These are phyloP conservation scores for Moxostoma hubbsi DNA, from an alignment of 2,797 vertebrate species.

Conservation along the genomic window DNA sequence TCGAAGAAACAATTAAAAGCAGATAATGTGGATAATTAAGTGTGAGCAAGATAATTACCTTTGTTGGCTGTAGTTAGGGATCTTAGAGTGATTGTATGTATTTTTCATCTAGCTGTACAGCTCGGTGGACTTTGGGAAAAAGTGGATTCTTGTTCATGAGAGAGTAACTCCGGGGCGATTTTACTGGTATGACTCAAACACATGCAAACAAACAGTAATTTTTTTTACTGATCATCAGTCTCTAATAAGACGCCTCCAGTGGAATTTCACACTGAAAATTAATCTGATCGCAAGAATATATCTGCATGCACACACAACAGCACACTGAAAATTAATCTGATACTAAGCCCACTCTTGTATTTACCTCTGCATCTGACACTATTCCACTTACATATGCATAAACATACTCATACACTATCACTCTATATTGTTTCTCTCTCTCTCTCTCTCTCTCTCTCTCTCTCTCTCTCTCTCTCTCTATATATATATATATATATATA, in stretches of 20 bases:
- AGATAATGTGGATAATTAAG: constrained; percentile 46
- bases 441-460: constrained; percentile 16
- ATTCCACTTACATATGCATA: constrained; percentile 7
- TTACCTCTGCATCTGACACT: constrained; percentile 18
- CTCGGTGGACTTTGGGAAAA: constrained; percentile 93
- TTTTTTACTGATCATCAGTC: constrained; percentile 39
- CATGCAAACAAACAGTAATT: constrained; percentile 20
- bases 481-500: constrained; percentile 19
- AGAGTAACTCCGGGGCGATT: constrained; percentile 93
- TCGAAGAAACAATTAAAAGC: constrained; percentile 42
- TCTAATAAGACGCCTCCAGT: constrained; percentile 37
- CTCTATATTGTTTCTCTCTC: not conserved
- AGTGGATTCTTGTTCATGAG: constrained; percentile 93
- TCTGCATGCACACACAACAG: constrained; percentile 55
- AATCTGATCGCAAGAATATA: constrained; percentile 44
- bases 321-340: constrained; percentile 36
- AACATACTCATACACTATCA: not conserved
- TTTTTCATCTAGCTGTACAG: constrained; percentile 85
- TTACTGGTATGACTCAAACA: constrained; percentile 86
- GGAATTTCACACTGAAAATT: constrained; percentile 48
- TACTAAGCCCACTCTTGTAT: constrained; percentile 36
- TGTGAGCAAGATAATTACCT: constrained; percentile 37
- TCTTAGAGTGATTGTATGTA: constrained; percentile 25
- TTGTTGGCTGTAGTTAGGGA: constrained; percentile 41
- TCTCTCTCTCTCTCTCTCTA: constrained; percentile 22